These are phyloP conservation scores for Mormyrus proboscirostris DNA, from an alignment of 2,797 vertebrate genomes.

Conservation along the genomic window DNA sequence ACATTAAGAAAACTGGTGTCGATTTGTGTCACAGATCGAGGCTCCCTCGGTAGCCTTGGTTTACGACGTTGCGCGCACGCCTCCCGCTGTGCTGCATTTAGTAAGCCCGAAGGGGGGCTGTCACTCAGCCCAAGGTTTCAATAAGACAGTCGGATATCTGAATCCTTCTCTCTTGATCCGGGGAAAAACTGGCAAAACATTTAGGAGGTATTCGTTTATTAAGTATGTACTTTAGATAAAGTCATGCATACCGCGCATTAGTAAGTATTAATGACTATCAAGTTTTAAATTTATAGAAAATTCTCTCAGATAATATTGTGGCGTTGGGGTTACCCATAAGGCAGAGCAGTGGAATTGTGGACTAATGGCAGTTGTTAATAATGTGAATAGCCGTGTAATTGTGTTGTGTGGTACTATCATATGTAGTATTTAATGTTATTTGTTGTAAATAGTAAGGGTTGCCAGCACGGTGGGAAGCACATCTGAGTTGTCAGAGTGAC, in stretches of 20 bases:
- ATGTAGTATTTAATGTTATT: neutral
- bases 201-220: neutral
- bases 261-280: neutral
- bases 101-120: neutral
- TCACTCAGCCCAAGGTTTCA: neutral
- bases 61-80: neutral
- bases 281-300: neutral
- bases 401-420: neutral
- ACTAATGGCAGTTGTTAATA: neutral
- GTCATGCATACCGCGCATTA: neutral
- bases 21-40: neutral
- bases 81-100: neutral
- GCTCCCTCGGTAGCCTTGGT: neutral
- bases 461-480: neutral
- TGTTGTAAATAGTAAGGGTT: neutral
- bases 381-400: neutral
- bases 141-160: neutral
- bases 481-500: neutral
- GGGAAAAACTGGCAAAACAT: neutral
- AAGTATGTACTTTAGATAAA: neutral
- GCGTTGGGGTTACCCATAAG: neutral
- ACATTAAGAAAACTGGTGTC: neutral
- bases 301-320: neutral
- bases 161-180: neutral
- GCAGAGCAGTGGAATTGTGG: neutral